Conservation (phyloP, 2,797 vertebrate genomes). For the Myotis daubentonii region DNA sequence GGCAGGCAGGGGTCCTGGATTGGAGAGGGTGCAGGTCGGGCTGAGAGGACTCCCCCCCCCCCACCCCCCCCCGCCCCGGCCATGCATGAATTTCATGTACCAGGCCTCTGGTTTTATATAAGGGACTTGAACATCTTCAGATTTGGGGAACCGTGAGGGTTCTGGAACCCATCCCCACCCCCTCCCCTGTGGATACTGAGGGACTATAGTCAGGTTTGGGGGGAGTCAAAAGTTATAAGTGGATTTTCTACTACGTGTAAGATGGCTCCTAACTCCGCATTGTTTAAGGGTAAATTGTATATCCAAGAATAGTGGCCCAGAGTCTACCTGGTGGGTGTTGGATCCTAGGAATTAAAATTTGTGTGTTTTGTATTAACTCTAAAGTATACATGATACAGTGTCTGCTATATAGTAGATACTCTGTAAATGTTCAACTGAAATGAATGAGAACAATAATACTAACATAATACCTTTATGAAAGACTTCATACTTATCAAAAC, state of each 20-base stretch:
- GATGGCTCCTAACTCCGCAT: not conserved
- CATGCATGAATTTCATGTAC: no score
- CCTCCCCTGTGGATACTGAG: not conserved
- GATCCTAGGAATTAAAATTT: not conserved
- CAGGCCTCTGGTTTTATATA: not conserved
- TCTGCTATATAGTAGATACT: not conserved
- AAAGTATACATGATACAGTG: not conserved
- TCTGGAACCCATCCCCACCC: not conserved
- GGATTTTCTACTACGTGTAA: not conserved
- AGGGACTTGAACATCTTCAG: not conserved
- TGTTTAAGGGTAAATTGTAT: not conserved
- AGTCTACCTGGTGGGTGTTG: not conserved
- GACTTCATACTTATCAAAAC: not conserved
- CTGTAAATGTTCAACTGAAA: not conserved
- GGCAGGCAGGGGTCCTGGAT: no score
- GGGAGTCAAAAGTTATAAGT: not conserved
- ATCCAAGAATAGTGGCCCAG: not conserved
- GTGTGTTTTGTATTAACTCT: not conserved
- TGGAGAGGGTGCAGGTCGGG: no score
- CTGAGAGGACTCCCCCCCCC: no score
- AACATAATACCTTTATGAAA: not conserved
- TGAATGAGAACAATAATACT: not conserved
- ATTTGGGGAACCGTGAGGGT: not conserved
- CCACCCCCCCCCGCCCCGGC: rapidly evolving
- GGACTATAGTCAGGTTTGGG: not conserved